Evolutionary conservation across 1,140 invertebrate genomes (phyloP).

Genomic region (Rhopalosiphum padi): DNA sequence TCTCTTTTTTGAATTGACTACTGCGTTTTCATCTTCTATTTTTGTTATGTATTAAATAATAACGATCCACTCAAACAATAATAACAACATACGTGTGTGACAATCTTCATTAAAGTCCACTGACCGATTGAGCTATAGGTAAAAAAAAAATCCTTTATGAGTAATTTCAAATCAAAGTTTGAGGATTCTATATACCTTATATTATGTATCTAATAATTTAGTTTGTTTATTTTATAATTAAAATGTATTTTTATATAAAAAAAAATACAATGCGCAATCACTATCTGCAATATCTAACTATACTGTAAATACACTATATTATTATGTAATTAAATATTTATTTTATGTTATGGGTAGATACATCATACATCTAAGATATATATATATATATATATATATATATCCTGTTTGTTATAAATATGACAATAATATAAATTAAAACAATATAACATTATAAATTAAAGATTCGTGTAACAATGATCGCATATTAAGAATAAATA

Average conservation of each 20-base stretch:
- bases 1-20: slow-evolving; percentile 36
- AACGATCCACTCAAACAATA: background rate
- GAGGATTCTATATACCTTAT: background rate
- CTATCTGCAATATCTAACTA: too few species aligned
- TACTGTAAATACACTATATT: background rate
- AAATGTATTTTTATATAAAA: background rate
- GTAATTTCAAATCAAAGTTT: background rate
- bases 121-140: background rate
- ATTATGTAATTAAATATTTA: background rate
- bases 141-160: background rate
- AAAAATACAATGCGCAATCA: background rate
- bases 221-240: background rate
- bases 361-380: too few species aligned
- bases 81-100: slow-evolving; percentile 22
- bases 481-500: background rate
- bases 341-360: background rate
- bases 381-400: too few species aligned
- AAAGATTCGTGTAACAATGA: background rate
- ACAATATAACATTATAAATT: too few species aligned
- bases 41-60: slow-evolving; percentile 41
- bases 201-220: background rate
- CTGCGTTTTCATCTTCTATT: slow-evolving; percentile 46
- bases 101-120: slow-evolving; percentile 12
- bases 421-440: too few species aligned
- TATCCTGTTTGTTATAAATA: too few species aligned